Evolutionary conservation across 2,113 vertebrate genomes (phyloP).

Genomic region (Podarcis muralis): DNA sequence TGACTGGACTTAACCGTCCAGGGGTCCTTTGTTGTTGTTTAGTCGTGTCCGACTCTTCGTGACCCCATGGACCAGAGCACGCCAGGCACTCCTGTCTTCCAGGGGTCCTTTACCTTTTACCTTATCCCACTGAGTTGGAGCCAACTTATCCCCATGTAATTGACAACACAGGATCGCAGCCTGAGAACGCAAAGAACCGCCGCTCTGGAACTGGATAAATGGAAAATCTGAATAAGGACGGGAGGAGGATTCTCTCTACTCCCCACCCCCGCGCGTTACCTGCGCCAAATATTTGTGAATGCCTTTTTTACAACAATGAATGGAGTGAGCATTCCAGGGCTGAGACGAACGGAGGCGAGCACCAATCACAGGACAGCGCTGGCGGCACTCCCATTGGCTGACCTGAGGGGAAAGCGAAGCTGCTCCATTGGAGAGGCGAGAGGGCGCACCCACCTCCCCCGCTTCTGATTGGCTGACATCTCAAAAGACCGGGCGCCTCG

Average conservation of each 20-base stretch:
- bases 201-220: not conserved
- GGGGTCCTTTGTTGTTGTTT: too few species aligned
- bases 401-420: accelerated
- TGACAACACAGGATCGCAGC: too few species aligned
- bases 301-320: not conserved
- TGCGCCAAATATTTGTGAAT: not conserved
- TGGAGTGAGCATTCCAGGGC: not conserved
- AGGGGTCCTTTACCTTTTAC: too few species aligned
- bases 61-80: too few species aligned
- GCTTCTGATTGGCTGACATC: not conserved
- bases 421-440: not conserved
- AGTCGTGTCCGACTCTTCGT: too few species aligned
- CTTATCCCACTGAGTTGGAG: too few species aligned
- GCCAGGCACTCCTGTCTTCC: too few species aligned
- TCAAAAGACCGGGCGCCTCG: not conserved
- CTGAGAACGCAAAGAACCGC: too few species aligned
- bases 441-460: accelerated
- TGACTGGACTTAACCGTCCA: too few species aligned
- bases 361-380: not conserved
- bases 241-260: too few species aligned
- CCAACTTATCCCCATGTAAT: too few species aligned
- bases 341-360: not conserved
- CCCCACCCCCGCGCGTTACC: too few species aligned
- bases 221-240: not conserved
- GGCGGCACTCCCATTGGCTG: not conserved